Conservation (phyloP, 1,140 invertebrate species). For the Calephelis nemesis region DNA sequence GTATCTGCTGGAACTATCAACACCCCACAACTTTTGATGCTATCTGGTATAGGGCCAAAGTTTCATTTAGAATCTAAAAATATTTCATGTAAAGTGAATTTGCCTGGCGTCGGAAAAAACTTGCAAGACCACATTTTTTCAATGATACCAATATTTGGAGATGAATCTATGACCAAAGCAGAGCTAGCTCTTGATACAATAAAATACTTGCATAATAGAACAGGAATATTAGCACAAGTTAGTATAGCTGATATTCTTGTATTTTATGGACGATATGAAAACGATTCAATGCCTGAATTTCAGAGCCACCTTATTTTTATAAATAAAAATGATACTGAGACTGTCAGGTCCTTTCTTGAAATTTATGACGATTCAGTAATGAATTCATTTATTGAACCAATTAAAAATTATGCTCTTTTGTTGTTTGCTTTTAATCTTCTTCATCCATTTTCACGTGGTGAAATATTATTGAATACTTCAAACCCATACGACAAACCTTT, state of each 20-base stretch:
- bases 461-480: no score
- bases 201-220: slow-evolving; percentile 55
- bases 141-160: slow-evolving; percentile 47
- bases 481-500: no score
- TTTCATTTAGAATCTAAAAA: slow-evolving; percentile 44
- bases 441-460: no score
- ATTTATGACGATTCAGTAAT: slow-evolving; percentile 32
- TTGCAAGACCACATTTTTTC: slow-evolving; percentile 21
- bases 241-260: neutral
- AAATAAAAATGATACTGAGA: neutral
- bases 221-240: slow-evolving; percentile 33
- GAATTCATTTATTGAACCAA: slow-evolving; percentile 57
- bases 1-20: no score
- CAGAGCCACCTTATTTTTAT: neutral
- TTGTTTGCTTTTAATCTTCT: slow-evolving; percentile 57
- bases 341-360: neutral
- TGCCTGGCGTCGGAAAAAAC: no score
- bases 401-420: slow-evolving; percentile 57
- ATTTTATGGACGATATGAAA: neutral
- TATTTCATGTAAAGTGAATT: no score
- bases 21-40: slow-evolving; percentile 36
- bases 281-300: neutral
- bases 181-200: slow-evolving; percentile 38
- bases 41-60: slow-evolving; percentile 45
- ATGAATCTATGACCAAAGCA: slow-evolving; percentile 25